phyloP scores from a whole-genome alignment of 92 coral and sea anemone species.

The Palythoa caribaeorum region DNA sequence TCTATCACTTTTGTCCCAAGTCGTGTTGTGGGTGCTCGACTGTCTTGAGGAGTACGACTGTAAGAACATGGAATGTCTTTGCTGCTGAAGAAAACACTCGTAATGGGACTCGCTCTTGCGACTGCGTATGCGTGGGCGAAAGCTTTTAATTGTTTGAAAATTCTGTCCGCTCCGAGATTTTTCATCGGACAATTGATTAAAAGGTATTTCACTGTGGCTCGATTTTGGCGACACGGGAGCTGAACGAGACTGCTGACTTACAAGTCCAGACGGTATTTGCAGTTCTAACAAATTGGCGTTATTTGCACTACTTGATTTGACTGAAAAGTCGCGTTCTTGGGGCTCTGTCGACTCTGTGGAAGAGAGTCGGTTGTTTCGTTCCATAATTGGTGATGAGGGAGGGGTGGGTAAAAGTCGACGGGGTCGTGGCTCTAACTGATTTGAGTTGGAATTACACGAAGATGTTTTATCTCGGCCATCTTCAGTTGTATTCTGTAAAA shows the following conservation, averaged over 20 bases:
- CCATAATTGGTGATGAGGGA: slow-evolving; percentile 77
- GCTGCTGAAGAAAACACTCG: slow-evolving; percentile 74
- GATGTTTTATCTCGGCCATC: slow-evolving; percentile 14
- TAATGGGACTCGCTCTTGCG: slow-evolving; percentile 70
- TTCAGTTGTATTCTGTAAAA: slow-evolving; percentile 3
- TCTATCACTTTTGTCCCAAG: neutral
- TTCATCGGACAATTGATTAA: slow-evolving; percentile 52
- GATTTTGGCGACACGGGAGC: slow-evolving; percentile 50
- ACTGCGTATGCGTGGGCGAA: slow-evolving; percentile 12
- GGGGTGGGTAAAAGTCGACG: slow-evolving; percentile 87
- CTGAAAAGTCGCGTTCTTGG: neutral
- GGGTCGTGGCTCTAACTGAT: slow-evolving; percentile 53
- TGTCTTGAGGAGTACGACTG: slow-evolving; percentile 69
- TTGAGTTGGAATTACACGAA: neutral
- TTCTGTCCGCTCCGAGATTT: neutral
- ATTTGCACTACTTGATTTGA: neutral
- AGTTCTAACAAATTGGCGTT: slow-evolving; percentile 10
- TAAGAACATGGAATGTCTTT: slow-evolving; percentile 75
- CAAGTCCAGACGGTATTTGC: slow-evolving; percentile 13
- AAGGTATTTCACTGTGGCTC: slow-evolving; percentile 35
- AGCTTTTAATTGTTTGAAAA: neutral
- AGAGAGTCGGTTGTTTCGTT: slow-evolving; percentile 28
- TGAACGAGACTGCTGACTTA: slow-evolving; percentile 32
- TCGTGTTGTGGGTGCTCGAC: slow-evolving; percentile 27
- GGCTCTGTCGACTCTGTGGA: neutral